Base-by-base conservation (phyloP, 2,113 vertebrate species). In the Toxostoma redivivum region DNA sequence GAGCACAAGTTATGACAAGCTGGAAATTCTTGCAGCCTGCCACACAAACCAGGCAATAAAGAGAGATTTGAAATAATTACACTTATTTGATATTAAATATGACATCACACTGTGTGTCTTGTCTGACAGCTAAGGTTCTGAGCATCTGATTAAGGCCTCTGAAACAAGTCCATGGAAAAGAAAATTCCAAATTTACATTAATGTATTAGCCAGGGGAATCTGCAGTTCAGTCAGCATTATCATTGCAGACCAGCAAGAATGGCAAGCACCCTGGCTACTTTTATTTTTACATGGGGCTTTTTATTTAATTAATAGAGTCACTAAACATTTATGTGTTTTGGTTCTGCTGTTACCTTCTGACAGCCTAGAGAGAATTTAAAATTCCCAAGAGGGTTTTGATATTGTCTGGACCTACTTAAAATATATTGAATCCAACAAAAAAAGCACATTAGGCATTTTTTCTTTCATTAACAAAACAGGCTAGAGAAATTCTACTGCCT, bases 1-100 rank as follows among this genome's bases (percentile, higher is more conserved):
- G 30, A 57, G 42, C 38, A 56, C 12, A 74, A 71, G 51, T 78
- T 58, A 51, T 40, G 70, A 89, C 69, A 94, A 81, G 33, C 20
- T 51, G 53, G 84, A 93, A 87, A 82, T 76, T 91, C 57, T 60
- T 71, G 22, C 48, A 87, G n/a, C 14, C 45, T 94, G 27, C 13
- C 31, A 60, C 13, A 61, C 2, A 78, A 70, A 60, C 38, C 51
- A 81, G 17, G 27, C 21, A 81, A 71, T n/a, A 86, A 69, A 15
- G 17, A 94, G 19, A 87, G 13, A 72, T 53, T 62, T 28, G 5
- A 93, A 89, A 51, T 76, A 40, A 71, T 60, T 78, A 47, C 19
- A 23, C 11, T 60, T 66, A 78, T 51, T 66, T 84, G 7, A 13
- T 89, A n/a, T 37, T 11, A 81, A 81, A 81, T 72, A 45, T 33